A percentile compares a stretch with the other conserved stretches of the same genome.
These are phyloP conservation scores for Hymenochirus boettgeri DNA, from an alignment of 2,113 vertebrate species.

Conservation along the genomic window DNA sequence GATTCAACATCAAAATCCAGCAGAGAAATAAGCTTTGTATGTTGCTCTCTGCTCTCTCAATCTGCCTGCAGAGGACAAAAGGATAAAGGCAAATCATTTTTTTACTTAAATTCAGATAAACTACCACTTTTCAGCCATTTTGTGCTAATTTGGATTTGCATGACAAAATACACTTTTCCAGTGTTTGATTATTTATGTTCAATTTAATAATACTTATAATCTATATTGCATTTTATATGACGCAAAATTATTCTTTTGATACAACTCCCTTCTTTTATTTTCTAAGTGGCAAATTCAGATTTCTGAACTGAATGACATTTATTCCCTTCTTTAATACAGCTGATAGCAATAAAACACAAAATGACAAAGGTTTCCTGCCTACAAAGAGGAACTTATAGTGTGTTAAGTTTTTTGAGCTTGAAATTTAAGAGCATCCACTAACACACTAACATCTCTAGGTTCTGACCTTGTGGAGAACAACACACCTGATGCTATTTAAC, in stretches of 20 bases:
- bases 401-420: neutral
- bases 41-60: too few relatives aligned
- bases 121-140: neutral
- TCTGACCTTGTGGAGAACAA: neutral
- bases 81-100: too few relatives aligned
- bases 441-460: neutral
- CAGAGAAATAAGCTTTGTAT: too few relatives aligned
- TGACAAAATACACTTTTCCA: neutral
- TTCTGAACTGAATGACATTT: neutral
- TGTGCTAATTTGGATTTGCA: too few relatives aligned
- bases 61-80: too few relatives aligned
- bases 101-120: too few relatives aligned
- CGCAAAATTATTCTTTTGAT: too few relatives aligned
- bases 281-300: neutral
- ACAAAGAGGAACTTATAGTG: neutral
- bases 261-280: neutral
- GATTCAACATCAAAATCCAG: too few relatives aligned
- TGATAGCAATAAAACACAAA: neutral
- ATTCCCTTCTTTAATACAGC: neutral
- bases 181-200: too few relatives aligned
- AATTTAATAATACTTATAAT: too few relatives aligned
- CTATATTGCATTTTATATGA: too few relatives aligned
- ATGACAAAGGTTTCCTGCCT: too few relatives aligned
- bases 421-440: neutral
- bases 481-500: neutral